A percentile compares a stretch with the other conserved stretches of the same genome.
Evolutionary conservation across 92 coral and sea anemone genomes (phyloP).

Genomic region (Umimayanthus chanpuru): DNA sequence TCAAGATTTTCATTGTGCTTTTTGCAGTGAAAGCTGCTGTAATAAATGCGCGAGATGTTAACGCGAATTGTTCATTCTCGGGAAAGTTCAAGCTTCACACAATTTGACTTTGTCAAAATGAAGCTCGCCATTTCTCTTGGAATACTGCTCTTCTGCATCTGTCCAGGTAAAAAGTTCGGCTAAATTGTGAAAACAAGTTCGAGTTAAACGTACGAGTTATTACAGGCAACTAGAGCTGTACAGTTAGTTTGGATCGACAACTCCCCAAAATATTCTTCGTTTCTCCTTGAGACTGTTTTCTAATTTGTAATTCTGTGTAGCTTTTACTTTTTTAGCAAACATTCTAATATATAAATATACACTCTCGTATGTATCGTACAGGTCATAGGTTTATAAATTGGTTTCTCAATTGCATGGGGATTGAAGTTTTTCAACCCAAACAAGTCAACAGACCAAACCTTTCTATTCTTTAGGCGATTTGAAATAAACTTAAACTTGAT

Average conservation of each 20-base stretch:
- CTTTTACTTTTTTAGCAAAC: background rate
- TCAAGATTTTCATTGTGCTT: background rate
- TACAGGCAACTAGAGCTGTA: background rate
- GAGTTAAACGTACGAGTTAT: background rate
- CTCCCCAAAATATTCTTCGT: background rate
- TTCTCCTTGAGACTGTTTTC: background rate
- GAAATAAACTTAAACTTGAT: too few relatives aligned
- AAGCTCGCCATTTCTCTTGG: background rate
- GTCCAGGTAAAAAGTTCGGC: background rate
- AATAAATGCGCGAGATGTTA: background rate
- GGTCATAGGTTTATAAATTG: background rate
- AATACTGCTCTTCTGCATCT: background rate
- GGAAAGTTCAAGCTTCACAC: background rate
- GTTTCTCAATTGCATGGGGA: background rate
- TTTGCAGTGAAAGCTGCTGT: background rate
- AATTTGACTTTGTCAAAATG: background rate
- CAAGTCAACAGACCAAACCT: background rate
- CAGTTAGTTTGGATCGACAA: background rate
- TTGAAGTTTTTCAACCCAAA: too few relatives aligned
- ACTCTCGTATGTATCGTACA: background rate
- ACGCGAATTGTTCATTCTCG: background rate
- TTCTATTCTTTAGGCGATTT: background rate
- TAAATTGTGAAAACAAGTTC: background rate
- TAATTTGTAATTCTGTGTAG: background rate
- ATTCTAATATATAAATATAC: too few relatives aligned